Percentiles rank a stretch among this genome's conserved stretches.
Evolutionary conservation across 2,797 vertebrate species (phyloP).

Genomic region (Chaetophractus vellerosus): DNA sequence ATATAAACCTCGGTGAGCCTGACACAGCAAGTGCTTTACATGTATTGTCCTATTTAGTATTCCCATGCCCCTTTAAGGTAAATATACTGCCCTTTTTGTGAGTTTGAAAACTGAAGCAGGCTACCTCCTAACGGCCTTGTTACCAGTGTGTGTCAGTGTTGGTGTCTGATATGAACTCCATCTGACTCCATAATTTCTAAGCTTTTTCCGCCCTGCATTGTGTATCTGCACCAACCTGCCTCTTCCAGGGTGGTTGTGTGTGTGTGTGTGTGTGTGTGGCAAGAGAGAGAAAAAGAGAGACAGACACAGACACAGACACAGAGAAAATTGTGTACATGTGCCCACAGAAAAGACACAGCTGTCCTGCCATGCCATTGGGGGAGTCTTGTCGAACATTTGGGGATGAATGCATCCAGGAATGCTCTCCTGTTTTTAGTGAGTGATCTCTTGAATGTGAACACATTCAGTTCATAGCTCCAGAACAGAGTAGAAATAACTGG

Average conservation of each 20-base stretch:
- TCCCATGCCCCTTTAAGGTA: neutral
- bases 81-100: neutral
- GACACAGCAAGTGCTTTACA: neutral
- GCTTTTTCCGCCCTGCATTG: neutral
- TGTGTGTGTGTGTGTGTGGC: neutral
- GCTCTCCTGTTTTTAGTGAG: neutral
- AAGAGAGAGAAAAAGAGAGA: neutral
- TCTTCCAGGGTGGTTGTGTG: neutral
- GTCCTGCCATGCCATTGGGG: too few species aligned
- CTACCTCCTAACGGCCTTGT: neutral
- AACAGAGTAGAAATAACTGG: neutral
- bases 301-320: too few species aligned
- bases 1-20: neutral
- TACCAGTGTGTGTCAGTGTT: neutral
- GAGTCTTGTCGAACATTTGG: neutral
- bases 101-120: neutral
- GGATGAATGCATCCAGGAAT: neutral
- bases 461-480: neutral
- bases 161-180: neutral
- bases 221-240: neutral
- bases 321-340: neutral
- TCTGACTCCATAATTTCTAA: neutral
- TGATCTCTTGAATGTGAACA: neutral
- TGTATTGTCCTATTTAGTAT: neutral
- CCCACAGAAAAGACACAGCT: neutral